Base-by-base conservation (phyloP, 2,113 vertebrate genomes). In the Rousettus leschenaultii region DNA sequence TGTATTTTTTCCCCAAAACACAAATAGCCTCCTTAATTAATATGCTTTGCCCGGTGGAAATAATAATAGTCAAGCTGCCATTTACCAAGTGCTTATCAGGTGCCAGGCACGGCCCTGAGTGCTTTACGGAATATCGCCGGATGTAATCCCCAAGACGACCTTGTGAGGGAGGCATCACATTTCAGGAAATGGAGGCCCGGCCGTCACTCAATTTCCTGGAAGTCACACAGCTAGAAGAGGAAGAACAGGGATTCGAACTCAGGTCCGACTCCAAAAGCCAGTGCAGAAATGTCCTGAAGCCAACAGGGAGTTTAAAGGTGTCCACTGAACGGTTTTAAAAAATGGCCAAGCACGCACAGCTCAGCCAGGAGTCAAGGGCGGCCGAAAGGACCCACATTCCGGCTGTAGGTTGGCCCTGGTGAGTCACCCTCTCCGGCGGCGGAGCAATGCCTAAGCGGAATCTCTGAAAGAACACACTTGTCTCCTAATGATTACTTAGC, bases 401-500 rank as follows among this genome's bases (percentile, higher is more conserved):
- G 82, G 94, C 91, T 66, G 82, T 89, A 95, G 92, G 93, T 86
- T 90, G 51, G 61, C 89, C 95, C 77, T 59, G 68, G 70, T 45
- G 97, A 96, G 95, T 95, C 92, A 93, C 85, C 63, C 75, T 90
- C 61, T 77, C 68, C 91, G 82, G 91, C 92, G 68, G 94, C 97
- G 96, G 74, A 98, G 96, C 84, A 94, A 96, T 28, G 59, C 96
- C 91, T 93, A 97, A 96, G 93, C 96, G 88, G 97, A 96, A 94
- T 80, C 96, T 95, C 90, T 79, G 75, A 83, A 96, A 97, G 97
- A 98, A 93, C 82, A 91, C 89, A 95, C 95, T 95, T 98, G 96
- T 91, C 96, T 98, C 95, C 98, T 98, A 98, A 98, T 98, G 98
- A 97, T 98, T 97, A 97, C 97, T 96, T 98, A 98, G 97, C 98